A percentile compares a stretch with the other conserved stretches of the same genome.
These are phyloP conservation scores for Toxotes chatareus DNA, from an alignment of 2,113 vertebrate genomes.

Conservation along the genomic window DNA sequence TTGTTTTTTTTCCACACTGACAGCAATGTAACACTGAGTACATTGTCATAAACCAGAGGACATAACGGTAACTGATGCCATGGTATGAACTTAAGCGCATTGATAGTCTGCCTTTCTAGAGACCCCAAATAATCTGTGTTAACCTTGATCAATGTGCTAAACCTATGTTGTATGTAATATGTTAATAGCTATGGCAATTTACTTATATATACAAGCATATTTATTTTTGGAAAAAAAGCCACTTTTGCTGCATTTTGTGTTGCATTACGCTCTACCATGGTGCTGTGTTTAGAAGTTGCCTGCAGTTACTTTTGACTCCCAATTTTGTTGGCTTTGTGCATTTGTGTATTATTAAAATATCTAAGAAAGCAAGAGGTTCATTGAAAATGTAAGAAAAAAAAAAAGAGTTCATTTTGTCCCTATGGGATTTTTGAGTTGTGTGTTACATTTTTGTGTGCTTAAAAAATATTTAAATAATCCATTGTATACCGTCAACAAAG, in stretches of 20 bases:
- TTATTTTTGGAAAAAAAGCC: slow-evolving; percentile 84
- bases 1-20: slow-evolving; percentile 64
- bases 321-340: slow-evolving; percentile 68
- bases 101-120: slow-evolving; percentile 75
- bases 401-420: slow-evolving; percentile 88
- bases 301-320: slow-evolving; percentile 71
- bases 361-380: slow-evolving; percentile 71
- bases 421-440: slow-evolving; percentile 87
- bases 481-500: slow-evolving; percentile 71
- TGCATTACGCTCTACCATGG: slow-evolving; percentile 78
- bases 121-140: slow-evolving; percentile 77
- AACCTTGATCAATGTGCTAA: slow-evolving; percentile 69
- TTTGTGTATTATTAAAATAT: slow-evolving; percentile 81
- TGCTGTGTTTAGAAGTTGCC: slow-evolving; percentile 83
- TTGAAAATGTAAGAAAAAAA: slow-evolving; percentile 57
- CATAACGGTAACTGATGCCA: slow-evolving; percentile 67
- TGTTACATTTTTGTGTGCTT: slow-evolving; percentile 71
- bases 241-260: slow-evolving; percentile 78
- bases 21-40: slow-evolving; percentile 75
- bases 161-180: slow-evolving; percentile 72
- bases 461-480: slow-evolving; percentile 79
- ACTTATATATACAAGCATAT: slow-evolving; percentile 79
- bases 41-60: slow-evolving; percentile 72
- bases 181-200: slow-evolving; percentile 73
- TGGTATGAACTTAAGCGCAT: slow-evolving; percentile 58